phyloP scores from a whole-genome alignment of 37 sponge, comb jelly and placozoan genomes.

The Beroe ovata region DNA sequence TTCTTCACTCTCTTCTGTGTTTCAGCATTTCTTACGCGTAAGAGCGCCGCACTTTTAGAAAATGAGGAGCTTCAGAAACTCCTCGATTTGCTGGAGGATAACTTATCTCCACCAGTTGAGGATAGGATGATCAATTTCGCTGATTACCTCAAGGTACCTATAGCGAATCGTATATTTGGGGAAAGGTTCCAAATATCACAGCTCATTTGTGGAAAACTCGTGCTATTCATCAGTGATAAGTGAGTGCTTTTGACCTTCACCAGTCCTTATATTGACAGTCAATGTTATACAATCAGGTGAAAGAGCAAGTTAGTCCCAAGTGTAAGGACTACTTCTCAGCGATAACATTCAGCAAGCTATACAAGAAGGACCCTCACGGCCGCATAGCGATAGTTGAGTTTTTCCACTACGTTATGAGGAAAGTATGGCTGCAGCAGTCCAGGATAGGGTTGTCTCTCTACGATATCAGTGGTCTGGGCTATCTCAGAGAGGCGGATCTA shows the following conservation, averaged over 20 bases:
- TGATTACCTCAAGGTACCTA: slow-evolving; percentile 75
- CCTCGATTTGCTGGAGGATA: slow-evolving; percentile 82
- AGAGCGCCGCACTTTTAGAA: slow-evolving; percentile 68
- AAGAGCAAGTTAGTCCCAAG: slow-evolving; percentile 48
- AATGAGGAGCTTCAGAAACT: slow-evolving; percentile 76
- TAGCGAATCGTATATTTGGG: no score
- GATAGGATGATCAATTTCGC: slow-evolving; percentile 71
- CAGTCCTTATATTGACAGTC: no score
- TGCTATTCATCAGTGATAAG: no score
- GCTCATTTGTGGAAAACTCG: no score
- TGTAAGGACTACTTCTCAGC: slow-evolving; percentile 80
- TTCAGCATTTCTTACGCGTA: slow-evolving; percentile 68
- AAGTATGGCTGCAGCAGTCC: slow-evolving; percentile 92
- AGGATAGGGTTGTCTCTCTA: slow-evolving; percentile 75
- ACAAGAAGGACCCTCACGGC: slow-evolving; percentile 68
- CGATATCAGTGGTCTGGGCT: slow-evolving; percentile 92
- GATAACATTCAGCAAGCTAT: slow-evolving; percentile 31
- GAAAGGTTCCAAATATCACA: no score
- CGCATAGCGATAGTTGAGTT: slow-evolving; percentile 81
- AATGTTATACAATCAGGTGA: no score
- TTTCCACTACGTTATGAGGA: slow-evolving; percentile 80
- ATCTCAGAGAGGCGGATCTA: slow-evolving; percentile 85
- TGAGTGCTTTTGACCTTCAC: no score
- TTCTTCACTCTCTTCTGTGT: no score
- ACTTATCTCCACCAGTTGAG: slow-evolving; percentile 74